These are phyloP conservation scores for Ancistrus triradiatus DNA, from an alignment of 2,113 vertebrate species.

Conservation along the genomic window DNA sequence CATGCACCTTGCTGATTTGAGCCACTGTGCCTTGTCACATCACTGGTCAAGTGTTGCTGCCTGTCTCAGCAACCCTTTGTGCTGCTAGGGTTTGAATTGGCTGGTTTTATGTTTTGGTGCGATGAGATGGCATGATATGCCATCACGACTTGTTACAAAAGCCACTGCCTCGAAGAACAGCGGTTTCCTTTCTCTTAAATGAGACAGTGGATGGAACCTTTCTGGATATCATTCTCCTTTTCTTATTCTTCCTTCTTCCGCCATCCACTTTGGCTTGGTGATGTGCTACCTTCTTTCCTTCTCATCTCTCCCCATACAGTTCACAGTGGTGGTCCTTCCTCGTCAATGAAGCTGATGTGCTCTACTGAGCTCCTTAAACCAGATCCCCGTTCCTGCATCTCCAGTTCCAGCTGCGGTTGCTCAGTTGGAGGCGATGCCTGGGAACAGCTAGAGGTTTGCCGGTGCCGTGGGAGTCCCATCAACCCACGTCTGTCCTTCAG, in stretches of 20 bases:
- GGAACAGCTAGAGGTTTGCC: slow-evolving; percentile 42
- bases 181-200: slow-evolving; percentile 4
- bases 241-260: no score
- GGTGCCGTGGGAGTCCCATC: slow-evolving; percentile 32
- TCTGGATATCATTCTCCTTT: background rate
- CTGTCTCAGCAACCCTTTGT: background rate
- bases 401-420: slow-evolving; percentile 59
- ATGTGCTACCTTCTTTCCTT: slow-evolving; percentile 8
- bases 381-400: slow-evolving; percentile 65
- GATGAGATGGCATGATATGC: slow-evolving; percentile 6
- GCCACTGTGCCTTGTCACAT: slow-evolving; percentile 8
- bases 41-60: slow-evolving; percentile 4
- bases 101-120: slow-evolving; percentile 29
- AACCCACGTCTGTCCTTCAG: slow-evolving; percentile 24
- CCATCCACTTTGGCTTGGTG: no score
- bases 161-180: background rate
- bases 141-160: slow-evolving; percentile 8
- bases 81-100: slow-evolving; percentile 30
- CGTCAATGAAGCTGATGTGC: slow-evolving; percentile 75
- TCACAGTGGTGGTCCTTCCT: slow-evolving; percentile 70
- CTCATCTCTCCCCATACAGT: background rate
- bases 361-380: slow-evolving; percentile 53
- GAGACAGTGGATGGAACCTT: background rate
- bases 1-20: slow-evolving; percentile 5
- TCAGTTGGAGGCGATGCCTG: slow-evolving; percentile 22